Evolutionary conservation across 1,140 invertebrate species (phyloP), one percentile per base, ranked within the genome.

Genomic region (Ips nitidus): DNA sequence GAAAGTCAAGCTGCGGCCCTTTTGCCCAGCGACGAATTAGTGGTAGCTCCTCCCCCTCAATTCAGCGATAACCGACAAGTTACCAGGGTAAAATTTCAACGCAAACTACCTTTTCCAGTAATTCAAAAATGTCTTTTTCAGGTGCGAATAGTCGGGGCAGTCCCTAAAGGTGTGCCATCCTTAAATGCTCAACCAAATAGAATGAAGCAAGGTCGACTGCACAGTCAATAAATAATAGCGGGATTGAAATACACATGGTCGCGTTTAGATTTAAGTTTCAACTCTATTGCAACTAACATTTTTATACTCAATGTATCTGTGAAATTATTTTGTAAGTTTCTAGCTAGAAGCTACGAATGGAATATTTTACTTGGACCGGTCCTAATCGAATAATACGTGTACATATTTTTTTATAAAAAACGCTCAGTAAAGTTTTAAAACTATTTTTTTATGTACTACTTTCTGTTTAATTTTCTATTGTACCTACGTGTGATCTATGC

Each of bases 131-230:
- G 5, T 41, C 42, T 59, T 63, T 64, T 62, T 6, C 45, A 70
- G 68, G 68, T 71, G 8, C 86, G 91, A 70, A 92, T 94, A 66
- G 90, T 93, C 37, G 91, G 90, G 43, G 87, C 91, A 52, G 86
- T 92, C 78, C 91, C 91, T 58, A 94, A 93, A 81, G 76, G 74
- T 56, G 66, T 56, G 7, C 68, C 75, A 40, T 66, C 80, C 73
- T 73, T 36, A 80, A 75, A 45, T n/a, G 80, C 78, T 57, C 79
- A 83, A 66, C 75, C 84, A 41, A 57, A 85, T 68, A 77, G 85
- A 69, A 77, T 83, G 57, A 82, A 83, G 57, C 81, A 78, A 63
- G 83, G 84, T 58, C 78, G 84, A 58, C 75, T 86, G 40, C 84
- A 85, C 66, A 85, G 83, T 75, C 84, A 85, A 38, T 65, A 43